A percentile compares a stretch with the other conserved stretches of the same genome.
These are phyloP conservation scores for Polymixis flavicincta DNA, from an alignment of 2,888 invertebrate species.

Conservation along the genomic window DNA sequence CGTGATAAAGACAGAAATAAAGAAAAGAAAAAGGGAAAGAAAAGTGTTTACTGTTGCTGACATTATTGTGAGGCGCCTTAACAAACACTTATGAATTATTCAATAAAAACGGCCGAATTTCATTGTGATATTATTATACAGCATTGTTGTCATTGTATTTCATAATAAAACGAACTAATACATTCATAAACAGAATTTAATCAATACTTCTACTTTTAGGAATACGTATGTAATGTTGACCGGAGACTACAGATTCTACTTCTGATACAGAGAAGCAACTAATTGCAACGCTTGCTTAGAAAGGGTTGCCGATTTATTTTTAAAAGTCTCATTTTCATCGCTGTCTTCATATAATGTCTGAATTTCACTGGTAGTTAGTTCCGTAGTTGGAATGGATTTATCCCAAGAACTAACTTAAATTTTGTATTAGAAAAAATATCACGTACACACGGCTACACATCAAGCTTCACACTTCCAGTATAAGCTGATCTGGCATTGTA, in stretches of 20 bases:
- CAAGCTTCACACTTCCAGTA: too few relatives aligned
- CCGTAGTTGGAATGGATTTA: too few relatives aligned
- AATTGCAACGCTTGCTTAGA: neutral
- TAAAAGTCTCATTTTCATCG: neutral
- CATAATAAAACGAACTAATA: constrained; percentile 3
- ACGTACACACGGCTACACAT: too few relatives aligned
- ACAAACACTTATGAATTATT: constrained; percentile 11
- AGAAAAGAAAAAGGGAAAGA: too few relatives aligned
- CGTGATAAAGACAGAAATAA: neutral
- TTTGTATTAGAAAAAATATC: too few relatives aligned
- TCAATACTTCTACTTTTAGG: neutral
- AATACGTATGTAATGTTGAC: neutral
- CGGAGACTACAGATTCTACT: too few relatives aligned
- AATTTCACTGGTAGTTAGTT: too few relatives aligned
- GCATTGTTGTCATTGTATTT: neutral
- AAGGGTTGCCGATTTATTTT: neutral
- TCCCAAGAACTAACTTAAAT: too few relatives aligned
- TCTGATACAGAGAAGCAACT: neutral
- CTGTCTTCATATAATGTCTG: neutral
- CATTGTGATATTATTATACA: neutral
- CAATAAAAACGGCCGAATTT: constrained; percentile 2
- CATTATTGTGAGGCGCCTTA: neutral
- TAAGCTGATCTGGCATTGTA: too few relatives aligned
- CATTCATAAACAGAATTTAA: too few relatives aligned
- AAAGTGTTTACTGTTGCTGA: neutral